These are phyloP conservation scores for Epistrophe grossulariae DNA, from an alignment of 2,888 invertebrate species.

Conservation along the genomic window DNA sequence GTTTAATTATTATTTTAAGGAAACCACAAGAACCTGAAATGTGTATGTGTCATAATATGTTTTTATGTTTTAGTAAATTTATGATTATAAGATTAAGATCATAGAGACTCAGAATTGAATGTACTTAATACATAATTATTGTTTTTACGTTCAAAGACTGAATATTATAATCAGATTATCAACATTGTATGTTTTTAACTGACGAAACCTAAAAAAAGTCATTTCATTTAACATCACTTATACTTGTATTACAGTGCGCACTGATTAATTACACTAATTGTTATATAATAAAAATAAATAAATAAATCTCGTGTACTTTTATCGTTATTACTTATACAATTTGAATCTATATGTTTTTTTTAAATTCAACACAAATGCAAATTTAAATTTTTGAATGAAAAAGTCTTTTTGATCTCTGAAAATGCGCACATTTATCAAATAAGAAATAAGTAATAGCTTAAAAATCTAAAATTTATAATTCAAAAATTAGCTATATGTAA, in stretches of 20 bases:
- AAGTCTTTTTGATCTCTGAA: conserved; percentile 17
- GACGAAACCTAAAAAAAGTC: not conserved
- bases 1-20: not conserved
- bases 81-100: not conserved
- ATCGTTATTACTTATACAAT: not conserved
- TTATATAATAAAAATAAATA: not conserved
- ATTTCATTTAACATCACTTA: not conserved
- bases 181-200: not conserved
- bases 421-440: conserved; percentile 64
- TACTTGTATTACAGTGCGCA: conserved; percentile 12
- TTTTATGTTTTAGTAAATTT: not conserved
- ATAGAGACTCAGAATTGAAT: conserved; percentile 5
- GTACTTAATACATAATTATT: conserved; percentile 7
- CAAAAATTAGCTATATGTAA: not conserved
- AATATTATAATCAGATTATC: not conserved
- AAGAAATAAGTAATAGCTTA: conserved; percentile 33
- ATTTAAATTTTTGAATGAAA: not conserved
- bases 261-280: not conserved
- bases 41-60: not conserved
- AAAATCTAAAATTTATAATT: not conserved
- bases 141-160: conserved; percentile 11
- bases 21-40: not conserved
- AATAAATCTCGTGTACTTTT: not conserved
- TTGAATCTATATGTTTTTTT: not conserved
- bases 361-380: not conserved